Evolutionary conservation across 1,140 invertebrate species (phyloP), one percentile per base, ranked within the genome.

Genomic region (Galleria mellonella): DNA sequence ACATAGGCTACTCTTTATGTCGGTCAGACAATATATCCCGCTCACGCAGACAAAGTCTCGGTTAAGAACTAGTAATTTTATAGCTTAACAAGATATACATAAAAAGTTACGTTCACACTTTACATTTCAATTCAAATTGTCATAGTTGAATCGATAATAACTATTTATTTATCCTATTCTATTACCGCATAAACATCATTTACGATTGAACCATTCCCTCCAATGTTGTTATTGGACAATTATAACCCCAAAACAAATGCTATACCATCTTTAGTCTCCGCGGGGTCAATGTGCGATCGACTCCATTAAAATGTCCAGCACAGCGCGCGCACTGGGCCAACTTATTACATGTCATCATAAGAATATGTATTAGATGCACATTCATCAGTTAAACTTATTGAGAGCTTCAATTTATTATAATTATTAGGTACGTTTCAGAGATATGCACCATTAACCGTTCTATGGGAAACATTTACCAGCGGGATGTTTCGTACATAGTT

Each of bases 211-310:
- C 14, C 15, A 13, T 13, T n/a, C 35, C 14, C 35, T 37, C n/a
- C 35, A 15, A 47, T 51, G 43, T 29, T 48, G 45, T 63, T 67
- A 61, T 67, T 62, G 59, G 55, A 51, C 43, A 53, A 65, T 72
- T 59, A 62, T 60, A 70, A 67, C 59, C 63, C 55, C 64, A 72
- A 55, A 70, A 64, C 56, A 65, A 72, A 67, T 55, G 57, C 51
- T 57, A 40, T 45, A 49, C 40, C 43, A 23, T 23, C 17, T 23
- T 6, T 2, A 23, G 17, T 23, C 17, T 28, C 37, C 46, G n/a
- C n/a, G 75, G 63, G 75, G 75, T 79, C 75, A 75, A 60, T 71
- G 75, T 43, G 68, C 70, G 64, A 68, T 65, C 62, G 68, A 62
- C 59, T 71, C 62, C 65, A 76, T 72, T 72, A 70, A 23, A 75